Base-by-base conservation (phyloP, 23 tunicate genomes). In the Halocynthia roretzi region DNA sequence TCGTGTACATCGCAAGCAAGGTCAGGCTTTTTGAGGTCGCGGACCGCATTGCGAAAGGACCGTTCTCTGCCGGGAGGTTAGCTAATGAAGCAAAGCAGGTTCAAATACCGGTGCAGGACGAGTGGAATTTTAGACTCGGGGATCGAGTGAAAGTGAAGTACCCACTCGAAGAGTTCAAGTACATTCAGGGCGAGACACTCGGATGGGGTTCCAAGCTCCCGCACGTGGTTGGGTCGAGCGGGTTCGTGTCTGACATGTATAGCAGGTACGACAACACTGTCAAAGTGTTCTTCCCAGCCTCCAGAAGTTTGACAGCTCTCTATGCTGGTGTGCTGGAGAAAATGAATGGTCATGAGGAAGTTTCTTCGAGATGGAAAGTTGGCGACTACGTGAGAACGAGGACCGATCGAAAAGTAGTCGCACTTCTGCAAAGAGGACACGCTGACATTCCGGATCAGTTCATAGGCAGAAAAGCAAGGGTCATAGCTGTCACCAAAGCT, bases 331-430 rank as follows among this genome's bases (percentile, higher is more conserved):
- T 71, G 62, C 56, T 71, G 56, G 60, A 71, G 51, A 52, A 71
- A 49, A 40, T 71, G 11, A 10, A 9, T 17, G 50, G 10, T 9
- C 10, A 10, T 9, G 54, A 71, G 48, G 76, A 71, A 19, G 55
- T 71, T 10, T 22, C 76, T 10, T 71, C 76, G n/a, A 11, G 51
- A 49, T 71, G 76, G 76, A 71, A 71, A 52, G n/a, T 71, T 10
- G 54, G 48, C 18, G 76, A 71, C 76, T 71, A 71, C n/a, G 76
- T 71, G 54, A 71, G 54, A 20, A 71, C 76, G 48, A 71, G 18
- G 51, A 22, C 50, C 11, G 76, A 71, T 71, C 18, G 17, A 18
- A 71, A 71, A 71, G 56, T 71, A 15, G 76, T 71, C 48, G 54
- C 49, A 71, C 76, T 71, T 52, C 55, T 71, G 10, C 76, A 71